Conservation (phyloP, 1,140 invertebrate species). For the Drosophila mojavensis region DNA sequence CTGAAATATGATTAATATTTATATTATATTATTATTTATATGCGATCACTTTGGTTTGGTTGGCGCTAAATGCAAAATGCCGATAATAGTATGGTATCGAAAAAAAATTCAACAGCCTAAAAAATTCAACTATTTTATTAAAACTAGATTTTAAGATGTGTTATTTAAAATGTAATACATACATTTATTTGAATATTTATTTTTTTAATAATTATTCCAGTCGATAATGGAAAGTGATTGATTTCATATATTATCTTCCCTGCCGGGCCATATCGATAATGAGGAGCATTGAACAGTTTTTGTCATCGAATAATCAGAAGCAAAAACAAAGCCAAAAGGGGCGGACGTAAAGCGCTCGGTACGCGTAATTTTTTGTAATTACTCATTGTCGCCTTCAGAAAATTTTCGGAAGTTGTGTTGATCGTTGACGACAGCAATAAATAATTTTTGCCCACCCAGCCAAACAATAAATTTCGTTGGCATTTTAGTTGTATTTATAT, state of each 20-base stretch:
- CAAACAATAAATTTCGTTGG: background rate
- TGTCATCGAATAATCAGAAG: constrained; percentile 46
- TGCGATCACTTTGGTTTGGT: no score
- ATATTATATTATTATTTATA: no score
- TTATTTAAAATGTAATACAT: no score
- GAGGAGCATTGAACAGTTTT: constrained; percentile 19
- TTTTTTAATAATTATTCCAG: constrained; percentile 9
- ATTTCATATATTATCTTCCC: constrained; percentile 17
- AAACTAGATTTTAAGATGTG: no score
- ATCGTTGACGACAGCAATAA: constrained; percentile 16
- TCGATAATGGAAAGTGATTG: constrained; percentile 17
- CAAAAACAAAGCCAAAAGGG: constrained; percentile 52
- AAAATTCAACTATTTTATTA: no score
- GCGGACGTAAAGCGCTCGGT: constrained; percentile 49
- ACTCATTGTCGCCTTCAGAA: constrained; percentile 26
- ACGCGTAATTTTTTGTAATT: constrained; percentile 49
- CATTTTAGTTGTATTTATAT: background rate
- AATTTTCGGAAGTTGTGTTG: constrained; percentile 19
- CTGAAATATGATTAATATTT: no score
- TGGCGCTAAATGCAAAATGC: no score
- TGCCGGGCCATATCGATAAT: constrained; percentile 27
- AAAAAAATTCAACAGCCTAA: no score
- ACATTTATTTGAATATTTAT: background rate
- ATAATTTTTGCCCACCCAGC: constrained; percentile 10
- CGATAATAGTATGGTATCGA: no score